These are phyloP conservation scores for Alethe diademata DNA, from an alignment of 2,113 vertebrate species.

Conservation along the genomic window DNA sequence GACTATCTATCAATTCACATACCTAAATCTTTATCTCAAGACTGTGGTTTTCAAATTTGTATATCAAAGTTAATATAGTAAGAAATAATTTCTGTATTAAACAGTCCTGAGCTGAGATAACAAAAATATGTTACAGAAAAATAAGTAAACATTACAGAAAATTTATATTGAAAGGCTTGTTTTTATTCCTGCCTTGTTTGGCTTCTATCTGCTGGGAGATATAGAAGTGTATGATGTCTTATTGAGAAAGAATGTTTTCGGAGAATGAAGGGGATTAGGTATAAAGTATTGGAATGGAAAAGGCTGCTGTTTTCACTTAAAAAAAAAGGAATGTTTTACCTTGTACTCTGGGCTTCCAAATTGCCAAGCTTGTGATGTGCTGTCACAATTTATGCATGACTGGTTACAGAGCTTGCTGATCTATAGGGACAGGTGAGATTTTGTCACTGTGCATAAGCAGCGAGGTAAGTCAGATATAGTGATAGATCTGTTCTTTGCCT, in stretches of 20 bases:
- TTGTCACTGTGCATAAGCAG: constrained; percentile 78
- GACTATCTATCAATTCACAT: neutral
- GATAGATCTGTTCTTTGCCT: constrained; percentile 77
- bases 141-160: neutral
- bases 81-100: neutral
- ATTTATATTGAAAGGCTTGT: neutral
- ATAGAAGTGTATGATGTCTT: neutral
- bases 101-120: neutral
- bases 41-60: neutral
- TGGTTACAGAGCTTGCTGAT: constrained; percentile 72
- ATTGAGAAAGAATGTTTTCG: neutral
- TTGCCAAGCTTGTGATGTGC: constrained; percentile 61
- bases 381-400: constrained; percentile 72
- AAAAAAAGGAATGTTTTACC: constrained; percentile 67
- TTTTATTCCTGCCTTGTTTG: neutral
- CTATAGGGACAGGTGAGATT: constrained; percentile 79
- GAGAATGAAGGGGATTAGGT: too few relatives aligned
- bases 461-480: constrained; percentile 77
- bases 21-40: neutral
- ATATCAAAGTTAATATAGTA: neutral
- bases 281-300: constrained; percentile 8
- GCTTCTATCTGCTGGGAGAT: neutral
- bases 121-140: neutral
- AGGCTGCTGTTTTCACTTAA: constrained; percentile 47
- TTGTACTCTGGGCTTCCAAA: constrained; percentile 66